Percentiles rank a stretch among this genome's conserved stretches.
Conservation (phyloP, 92 coral and sea anemone genomes). For the Paramuricea clavata region DNA sequence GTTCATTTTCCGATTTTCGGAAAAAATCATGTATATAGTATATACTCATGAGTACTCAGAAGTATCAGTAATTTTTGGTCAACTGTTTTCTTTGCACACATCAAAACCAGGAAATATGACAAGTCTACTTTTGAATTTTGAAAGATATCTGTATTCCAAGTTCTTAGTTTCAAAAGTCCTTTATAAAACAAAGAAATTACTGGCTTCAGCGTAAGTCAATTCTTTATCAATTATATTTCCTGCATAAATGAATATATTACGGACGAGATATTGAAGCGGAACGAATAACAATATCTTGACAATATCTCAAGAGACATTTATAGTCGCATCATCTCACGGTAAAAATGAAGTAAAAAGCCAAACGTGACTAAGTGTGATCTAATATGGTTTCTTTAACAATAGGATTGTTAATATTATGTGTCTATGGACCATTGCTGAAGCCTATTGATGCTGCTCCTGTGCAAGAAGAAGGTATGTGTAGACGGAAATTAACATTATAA, state of each 20-base stretch:
- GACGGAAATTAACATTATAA: not conserved
- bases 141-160: not conserved
- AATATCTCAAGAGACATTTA: conserved; percentile 16
- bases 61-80: too few species aligned
- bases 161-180: conserved; percentile 26
- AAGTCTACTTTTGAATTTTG: too few species aligned
- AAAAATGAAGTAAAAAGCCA: conserved; percentile 16
- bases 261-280: conserved; percentile 6
- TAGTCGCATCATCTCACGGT: not conserved
- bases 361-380: not conserved
- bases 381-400: conserved; percentile 7
- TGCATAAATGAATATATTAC: conserved; percentile 39
- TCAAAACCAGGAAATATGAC: not conserved
- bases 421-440: conserved; percentile 12
- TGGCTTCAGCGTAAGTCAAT: conserved; percentile 6
- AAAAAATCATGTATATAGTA: too few species aligned
- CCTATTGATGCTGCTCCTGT: conserved; percentile 21
- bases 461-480: not conserved
- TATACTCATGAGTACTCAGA: too few species aligned
- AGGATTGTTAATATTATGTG: conserved; percentile 29
- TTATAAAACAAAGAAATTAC: conserved; percentile 27
- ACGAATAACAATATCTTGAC: conserved; percentile 10
- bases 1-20: too few species aligned
- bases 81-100: not conserved
- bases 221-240: not conserved